A percentile compares a stretch with the other conserved stretches of the same genome.
Evolutionary conservation across 2,113 vertebrate species (phyloP).

Genomic region (Mormyrus lacerda): DNA sequence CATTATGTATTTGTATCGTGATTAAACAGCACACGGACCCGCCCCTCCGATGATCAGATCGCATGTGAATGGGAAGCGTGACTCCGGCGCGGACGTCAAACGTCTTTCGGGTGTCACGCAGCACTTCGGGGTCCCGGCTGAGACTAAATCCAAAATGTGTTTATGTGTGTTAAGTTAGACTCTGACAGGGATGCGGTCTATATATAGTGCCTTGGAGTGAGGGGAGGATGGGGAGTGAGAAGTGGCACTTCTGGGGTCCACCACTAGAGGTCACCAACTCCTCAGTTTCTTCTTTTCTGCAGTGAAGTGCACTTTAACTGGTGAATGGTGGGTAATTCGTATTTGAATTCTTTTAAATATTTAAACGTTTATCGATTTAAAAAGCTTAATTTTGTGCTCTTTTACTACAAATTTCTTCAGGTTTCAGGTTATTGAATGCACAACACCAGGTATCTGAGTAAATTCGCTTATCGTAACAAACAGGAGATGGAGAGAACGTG

Average conservation of each 20-base stretch:
- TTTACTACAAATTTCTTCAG: neutral
- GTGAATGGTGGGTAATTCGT: neutral
- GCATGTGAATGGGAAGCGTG: neutral
- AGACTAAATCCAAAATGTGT: neutral
- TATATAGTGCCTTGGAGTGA: constrained; percentile 67
- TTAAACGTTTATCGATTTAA: neutral
- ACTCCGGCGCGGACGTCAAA: neutral
- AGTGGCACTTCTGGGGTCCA: neutral
- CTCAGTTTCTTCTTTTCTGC: constrained; percentile 5
- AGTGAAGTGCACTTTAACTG: constrained; percentile 17
- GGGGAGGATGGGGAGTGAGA: constrained; percentile 27
- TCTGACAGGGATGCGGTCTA: constrained; percentile 62
- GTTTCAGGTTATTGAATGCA: neutral
- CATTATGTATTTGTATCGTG: neutral
- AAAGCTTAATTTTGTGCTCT: neutral
- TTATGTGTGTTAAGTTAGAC: constrained; percentile 20
- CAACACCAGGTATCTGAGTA: neutral
- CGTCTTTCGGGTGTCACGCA: neutral
- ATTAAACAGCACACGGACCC: neutral
- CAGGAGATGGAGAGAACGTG: neutral
- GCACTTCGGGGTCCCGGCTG: neutral
- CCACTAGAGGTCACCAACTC: neutral
- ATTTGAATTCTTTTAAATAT: neutral
- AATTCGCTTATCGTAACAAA: neutral
- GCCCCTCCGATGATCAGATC: neutral